Conservation (phyloP, 2,113 vertebrate species). For the Megaceryle maxima region DNA sequence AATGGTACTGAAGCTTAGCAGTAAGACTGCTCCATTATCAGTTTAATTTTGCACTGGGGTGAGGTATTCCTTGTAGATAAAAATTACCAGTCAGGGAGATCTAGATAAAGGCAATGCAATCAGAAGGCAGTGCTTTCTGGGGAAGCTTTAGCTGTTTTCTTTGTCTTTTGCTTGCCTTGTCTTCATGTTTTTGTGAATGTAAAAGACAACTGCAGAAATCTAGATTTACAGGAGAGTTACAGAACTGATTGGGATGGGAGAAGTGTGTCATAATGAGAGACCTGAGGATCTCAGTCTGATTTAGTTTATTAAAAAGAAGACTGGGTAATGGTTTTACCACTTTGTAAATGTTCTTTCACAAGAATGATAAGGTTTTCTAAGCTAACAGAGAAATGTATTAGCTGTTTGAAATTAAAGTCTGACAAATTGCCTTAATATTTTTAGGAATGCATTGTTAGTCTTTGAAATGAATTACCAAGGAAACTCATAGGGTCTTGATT, state of each 20-base stretch:
- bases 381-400: background rate
- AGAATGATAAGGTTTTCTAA: background rate
- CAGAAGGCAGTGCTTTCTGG: background rate
- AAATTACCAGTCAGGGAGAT: background rate
- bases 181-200: background rate
- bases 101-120: background rate
- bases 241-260: background rate
- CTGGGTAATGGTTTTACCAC: background rate
- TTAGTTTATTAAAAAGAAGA: background rate
- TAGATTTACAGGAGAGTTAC: background rate
- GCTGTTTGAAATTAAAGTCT: background rate
- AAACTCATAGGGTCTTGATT: background rate
- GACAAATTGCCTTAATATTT: constrained; percentile 2
- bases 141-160: background rate
- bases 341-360: background rate
- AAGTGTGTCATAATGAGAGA: background rate
- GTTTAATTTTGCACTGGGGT: background rate
- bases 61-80: background rate
- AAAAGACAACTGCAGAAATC: background rate
- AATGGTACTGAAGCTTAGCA: background rate
- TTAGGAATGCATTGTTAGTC: background rate
- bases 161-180: background rate
- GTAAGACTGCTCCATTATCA: background rate
- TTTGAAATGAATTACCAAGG: background rate
- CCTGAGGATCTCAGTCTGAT: background rate